Conservation (phyloP, 2,113 vertebrate species). For the Aramus guarauna region DNA sequence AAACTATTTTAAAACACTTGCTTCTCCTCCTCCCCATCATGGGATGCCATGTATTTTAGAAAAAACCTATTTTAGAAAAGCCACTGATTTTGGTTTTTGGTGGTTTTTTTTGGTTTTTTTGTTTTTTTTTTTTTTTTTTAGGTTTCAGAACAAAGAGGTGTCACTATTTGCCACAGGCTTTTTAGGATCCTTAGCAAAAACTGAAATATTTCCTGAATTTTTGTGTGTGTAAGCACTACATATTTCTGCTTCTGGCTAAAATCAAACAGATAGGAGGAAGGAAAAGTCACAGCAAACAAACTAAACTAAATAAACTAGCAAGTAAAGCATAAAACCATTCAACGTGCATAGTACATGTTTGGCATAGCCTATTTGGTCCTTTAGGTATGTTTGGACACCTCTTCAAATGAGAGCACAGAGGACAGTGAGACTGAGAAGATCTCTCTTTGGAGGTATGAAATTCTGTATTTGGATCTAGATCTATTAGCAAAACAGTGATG, state of each 20-base stretch:
- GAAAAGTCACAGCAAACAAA: neutral
- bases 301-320: neutral
- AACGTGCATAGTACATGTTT: neutral
- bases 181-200: neutral
- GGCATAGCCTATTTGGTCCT: neutral
- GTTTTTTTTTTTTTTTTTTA: neutral
- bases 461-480: neutral
- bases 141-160: neutral
- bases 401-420: neutral
- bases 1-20: constrained; percentile 39
- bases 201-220: neutral
- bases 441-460: neutral
- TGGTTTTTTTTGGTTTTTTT: too few species aligned
- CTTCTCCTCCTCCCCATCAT: neutral
- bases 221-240: neutral
- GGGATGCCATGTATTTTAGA: neutral
- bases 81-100: neutral
- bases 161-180: neutral
- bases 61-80: constrained; percentile 2
- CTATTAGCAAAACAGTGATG: neutral
- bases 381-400: rapidly evolving
- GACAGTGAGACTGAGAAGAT: neutral
- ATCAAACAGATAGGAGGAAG: neutral
- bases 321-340: neutral
- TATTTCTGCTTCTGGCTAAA: neutral